A percentile compares a stretch with the other conserved stretches of the same genome.
phyloP scores from a whole-genome alignment of 30 jellyfish, hydroid and myxozoan species.

The Catostylus mosaicus region DNA sequence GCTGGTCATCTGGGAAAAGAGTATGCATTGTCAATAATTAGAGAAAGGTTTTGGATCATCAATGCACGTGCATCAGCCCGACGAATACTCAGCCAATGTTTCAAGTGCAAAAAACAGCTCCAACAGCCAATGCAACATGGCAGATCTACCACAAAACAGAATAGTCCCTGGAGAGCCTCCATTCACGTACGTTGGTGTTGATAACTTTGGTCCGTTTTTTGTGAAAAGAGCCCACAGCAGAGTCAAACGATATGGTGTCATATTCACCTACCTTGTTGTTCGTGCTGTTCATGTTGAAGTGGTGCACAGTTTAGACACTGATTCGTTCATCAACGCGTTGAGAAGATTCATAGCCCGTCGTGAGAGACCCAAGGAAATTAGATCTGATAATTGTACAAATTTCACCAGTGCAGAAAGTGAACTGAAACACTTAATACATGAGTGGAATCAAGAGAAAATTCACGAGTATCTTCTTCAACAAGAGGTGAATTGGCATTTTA shows the following conservation, averaged over 20 bases:
- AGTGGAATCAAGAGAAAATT: slow-evolving; percentile 35
- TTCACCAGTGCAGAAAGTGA: slow-evolving; percentile 34
- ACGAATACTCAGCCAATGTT: slow-evolving; percentile 7
- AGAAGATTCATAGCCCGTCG: slow-evolving; percentile 16
- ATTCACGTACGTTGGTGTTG: slow-evolving; percentile 57
- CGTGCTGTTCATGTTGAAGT: slow-evolving; percentile 77
- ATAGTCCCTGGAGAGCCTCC: slow-evolving; percentile 37
- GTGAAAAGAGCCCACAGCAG: slow-evolving; percentile 42
- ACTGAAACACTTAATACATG: slow-evolving; percentile 14
- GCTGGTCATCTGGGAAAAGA: background rate
- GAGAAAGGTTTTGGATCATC: slow-evolving; percentile 52
- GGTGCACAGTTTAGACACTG: slow-evolving; percentile 60
- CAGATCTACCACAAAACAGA: slow-evolving; percentile 45
- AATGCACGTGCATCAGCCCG: slow-evolving; percentile 43
- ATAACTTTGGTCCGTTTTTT: slow-evolving; percentile 49
- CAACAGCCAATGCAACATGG: slow-evolving; percentile 57
- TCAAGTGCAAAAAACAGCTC: slow-evolving; percentile 31
- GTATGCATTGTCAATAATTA: slow-evolving; percentile 8
- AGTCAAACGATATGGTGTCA: slow-evolving; percentile 50
- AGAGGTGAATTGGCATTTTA: slow-evolving; percentile 37
- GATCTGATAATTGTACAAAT: slow-evolving; percentile 17
- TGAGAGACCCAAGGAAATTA: slow-evolving; percentile 5
- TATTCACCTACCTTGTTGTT: slow-evolving; percentile 42
- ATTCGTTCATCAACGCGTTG: slow-evolving; percentile 38
- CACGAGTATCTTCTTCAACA: slow-evolving; percentile 13